Base-by-base conservation (phyloP, 1,140 invertebrate species). In the Drosophila gunungcola region DNA sequence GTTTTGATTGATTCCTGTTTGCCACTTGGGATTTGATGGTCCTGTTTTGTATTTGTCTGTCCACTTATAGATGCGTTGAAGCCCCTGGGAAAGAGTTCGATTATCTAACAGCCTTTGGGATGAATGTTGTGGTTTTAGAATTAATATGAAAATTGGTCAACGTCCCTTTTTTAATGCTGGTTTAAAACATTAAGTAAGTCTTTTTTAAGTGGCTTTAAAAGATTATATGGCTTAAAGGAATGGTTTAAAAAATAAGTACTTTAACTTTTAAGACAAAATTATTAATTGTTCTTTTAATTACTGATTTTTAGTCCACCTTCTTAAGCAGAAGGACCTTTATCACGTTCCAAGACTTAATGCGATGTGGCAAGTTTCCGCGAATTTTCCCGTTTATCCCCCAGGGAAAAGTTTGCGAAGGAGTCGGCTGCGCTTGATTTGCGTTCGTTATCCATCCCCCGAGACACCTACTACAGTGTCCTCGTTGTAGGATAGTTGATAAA, bases 401-500 rank as follows among this genome's bases (percentile, higher is more conserved):
- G 52, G 56, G 42, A 55, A 78, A 83, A 78, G 57, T 84, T 79
- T 73, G 56, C 55, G 56, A 70, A 75, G 56, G 56, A 60, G 69
- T 53, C 65, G 76, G 74, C 51, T 69, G 55, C 79, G 82, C 82
- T 88, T 86, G 83, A 86, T 86, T 88, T 86, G 82, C 73, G 43
- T 58, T 69, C 81, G 67, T 69, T 43, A 27, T 6, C 51, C 21
- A 27, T 13, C 29, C n/a, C 45, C 45, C 3, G 27, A 51, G 48
- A 38, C 64, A 64, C 64, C 60, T 68, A 60, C 64, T 27, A 7
- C 13, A n/a, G 55, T 68, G 54, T 76, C 73, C 52, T 43, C 41
- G 73, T 76, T 76, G 73, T 76, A 83, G 82, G 82, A 86, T n/a
- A 88, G 82, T 86, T 86, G 82, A 86, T 86, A 86, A 88, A 86